Evolutionary conservation across 2,113 vertebrate genomes (phyloP).

Genomic region (Hydropotes inermis): DNA sequence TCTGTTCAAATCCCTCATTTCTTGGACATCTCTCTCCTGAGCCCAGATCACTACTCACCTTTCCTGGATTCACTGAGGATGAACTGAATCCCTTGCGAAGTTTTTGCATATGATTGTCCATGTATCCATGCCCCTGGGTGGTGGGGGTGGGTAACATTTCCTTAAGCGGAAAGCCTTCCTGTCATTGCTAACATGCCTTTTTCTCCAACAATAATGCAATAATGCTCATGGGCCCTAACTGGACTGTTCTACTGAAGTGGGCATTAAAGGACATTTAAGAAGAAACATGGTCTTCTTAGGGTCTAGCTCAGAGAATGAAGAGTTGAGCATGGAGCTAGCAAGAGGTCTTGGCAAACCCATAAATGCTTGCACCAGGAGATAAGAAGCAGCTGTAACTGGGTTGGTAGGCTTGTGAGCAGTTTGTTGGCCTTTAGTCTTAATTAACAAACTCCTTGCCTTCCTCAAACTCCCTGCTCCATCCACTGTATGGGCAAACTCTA

Average conservation of each 20-base stretch:
- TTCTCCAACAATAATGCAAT: background rate
- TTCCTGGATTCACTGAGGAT: background rate
- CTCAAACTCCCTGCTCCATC: background rate
- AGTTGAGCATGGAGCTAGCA: background rate
- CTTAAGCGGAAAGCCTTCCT: constrained; percentile 35
- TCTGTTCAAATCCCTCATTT: background rate
- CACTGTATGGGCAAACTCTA: background rate
- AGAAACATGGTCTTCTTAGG: constrained; percentile 9
- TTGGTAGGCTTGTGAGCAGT: background rate
- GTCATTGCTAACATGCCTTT: background rate
- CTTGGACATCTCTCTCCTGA: background rate
- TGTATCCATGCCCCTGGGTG: background rate
- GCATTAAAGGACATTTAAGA: constrained; percentile 15
- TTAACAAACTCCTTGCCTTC: background rate
- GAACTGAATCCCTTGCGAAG: background rate
- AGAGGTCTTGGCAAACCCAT: background rate
- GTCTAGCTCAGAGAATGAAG: background rate
- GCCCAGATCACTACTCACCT: background rate
- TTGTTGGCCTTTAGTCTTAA: background rate
- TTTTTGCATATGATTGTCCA: background rate
- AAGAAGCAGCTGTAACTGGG: background rate
- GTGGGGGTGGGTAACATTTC: background rate
- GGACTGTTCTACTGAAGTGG: constrained; percentile 10
- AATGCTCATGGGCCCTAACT: background rate
- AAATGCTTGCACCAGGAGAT: background rate